Conservation (phyloP, 2,888 invertebrate genomes). For the Dasysyrphus tricinctus region DNA sequence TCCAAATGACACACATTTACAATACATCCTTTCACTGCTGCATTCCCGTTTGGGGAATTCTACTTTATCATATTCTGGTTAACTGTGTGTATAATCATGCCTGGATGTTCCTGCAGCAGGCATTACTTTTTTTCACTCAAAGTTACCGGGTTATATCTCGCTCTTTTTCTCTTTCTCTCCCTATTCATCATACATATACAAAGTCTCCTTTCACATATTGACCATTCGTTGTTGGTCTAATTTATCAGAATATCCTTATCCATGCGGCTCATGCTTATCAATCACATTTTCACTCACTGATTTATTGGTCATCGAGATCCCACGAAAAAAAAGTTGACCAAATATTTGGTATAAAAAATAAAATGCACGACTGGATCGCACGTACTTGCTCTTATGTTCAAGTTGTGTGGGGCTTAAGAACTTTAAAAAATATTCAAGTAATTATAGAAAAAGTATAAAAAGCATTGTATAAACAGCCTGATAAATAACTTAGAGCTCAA, state of each 20-base stretch:
- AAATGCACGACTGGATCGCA: no score
- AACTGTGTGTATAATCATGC: slow-evolving; percentile 28
- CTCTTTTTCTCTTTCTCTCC: neutral
- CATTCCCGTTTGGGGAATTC: slow-evolving; percentile 60
- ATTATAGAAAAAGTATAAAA: no score
- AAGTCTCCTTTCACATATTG: slow-evolving; percentile 9
- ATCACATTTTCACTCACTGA: slow-evolving; percentile 70
- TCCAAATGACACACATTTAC: slow-evolving; percentile 62
- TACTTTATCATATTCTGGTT: slow-evolving; percentile 46
- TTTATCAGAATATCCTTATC: slow-evolving; percentile 26
- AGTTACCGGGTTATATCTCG: slow-evolving; percentile 40
- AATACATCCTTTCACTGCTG: slow-evolving; percentile 47
- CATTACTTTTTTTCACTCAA: slow-evolving; percentile 12
- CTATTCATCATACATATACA: neutral
- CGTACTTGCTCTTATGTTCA: no score
- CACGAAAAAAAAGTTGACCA: slow-evolving; percentile 39
- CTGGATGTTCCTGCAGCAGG: slow-evolving; percentile 27
- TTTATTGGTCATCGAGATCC: slow-evolving; percentile 65
- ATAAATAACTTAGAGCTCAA: no score
- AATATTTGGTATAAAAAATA: slow-evolving; percentile 42
- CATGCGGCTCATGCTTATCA: slow-evolving; percentile 57
- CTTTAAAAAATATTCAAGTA: no score
- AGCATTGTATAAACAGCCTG: no score
- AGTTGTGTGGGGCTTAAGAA: no score
- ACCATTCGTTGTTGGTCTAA: slow-evolving; percentile 27